phyloP scores from a whole-genome alignment of 2,113 vertebrate genomes.

The Phylloscopus trochilus region DNA sequence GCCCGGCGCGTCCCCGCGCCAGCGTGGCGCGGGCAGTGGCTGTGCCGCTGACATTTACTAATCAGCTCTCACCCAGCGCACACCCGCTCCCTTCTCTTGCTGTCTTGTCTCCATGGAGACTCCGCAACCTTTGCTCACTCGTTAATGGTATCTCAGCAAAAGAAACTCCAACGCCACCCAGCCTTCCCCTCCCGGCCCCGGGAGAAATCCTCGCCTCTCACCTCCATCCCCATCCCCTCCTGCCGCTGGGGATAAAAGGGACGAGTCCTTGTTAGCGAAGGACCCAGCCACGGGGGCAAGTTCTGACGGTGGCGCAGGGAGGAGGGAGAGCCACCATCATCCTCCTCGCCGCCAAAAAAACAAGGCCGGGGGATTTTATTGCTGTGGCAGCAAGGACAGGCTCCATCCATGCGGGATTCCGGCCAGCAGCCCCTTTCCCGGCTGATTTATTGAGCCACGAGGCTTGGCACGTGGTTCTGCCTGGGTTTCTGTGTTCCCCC shows the following conservation, averaged over 20 bases:
- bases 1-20: neutral
- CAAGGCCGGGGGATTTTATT: conserved; percentile 1
- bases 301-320: neutral
- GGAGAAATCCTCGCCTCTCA: conserved; percentile 32
- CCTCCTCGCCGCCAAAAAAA: conserved; percentile 16
- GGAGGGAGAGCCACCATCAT: conserved; percentile 16
- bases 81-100: conserved; percentile 68
- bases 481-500: neutral
- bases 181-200: conserved; percentile 52
- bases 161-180: conserved; percentile 59
- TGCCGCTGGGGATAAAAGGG: conserved; percentile 30
- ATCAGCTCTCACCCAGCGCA: conserved; percentile 79
- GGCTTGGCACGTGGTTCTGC: neutral
- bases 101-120: conserved; percentile 86
- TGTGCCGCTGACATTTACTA: conserved; percentile 81
- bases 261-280: conserved; percentile 32
- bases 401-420: neutral
- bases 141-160: conserved; percentile 78
- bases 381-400: conserved; percentile 6
- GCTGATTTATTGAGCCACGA: neutral
- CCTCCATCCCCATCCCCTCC: conserved; percentile 42
- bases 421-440: neutral
- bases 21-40: conserved; percentile 67
- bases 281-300: conserved; percentile 40
- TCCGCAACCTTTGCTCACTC: conserved; percentile 81